A percentile compares a stretch with the other conserved stretches of the same genome.
Evolutionary conservation across 2,797 vertebrate genomes (phyloP).

Genomic region (Hyperoplus lanceolatus): DNA sequence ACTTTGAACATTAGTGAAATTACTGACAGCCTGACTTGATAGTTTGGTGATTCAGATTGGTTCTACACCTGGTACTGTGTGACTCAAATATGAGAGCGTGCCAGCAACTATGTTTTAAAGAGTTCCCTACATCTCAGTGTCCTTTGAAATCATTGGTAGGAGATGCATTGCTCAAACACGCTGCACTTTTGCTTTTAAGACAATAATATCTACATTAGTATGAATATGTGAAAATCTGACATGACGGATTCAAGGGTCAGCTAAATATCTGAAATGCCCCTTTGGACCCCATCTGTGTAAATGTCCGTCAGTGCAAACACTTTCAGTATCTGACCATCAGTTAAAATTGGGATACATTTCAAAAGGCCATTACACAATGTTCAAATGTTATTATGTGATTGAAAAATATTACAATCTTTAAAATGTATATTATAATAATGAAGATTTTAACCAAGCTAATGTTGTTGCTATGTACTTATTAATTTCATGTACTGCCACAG

Average conservation of each 20-base stretch:
- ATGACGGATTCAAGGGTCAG: neutral
- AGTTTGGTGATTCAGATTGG: neutral
- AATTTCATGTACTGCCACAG: constrained; percentile 9
- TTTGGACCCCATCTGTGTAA: constrained; percentile 68
- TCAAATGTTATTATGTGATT: constrained; percentile 19
- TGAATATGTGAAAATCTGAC: neutral
- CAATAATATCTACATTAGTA: no score
- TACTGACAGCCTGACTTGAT: neutral
- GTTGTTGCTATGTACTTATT: constrained; percentile 50
- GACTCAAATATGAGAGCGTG: neutral
- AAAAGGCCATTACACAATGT: constrained; percentile 60
- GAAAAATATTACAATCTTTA: neutral
- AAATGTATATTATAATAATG: neutral
- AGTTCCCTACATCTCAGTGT: neutral
- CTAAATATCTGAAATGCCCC: constrained; percentile 29
- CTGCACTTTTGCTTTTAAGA: neutral
- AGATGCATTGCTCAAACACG: neutral
- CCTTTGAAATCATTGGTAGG: neutral
- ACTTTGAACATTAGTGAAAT: neutral
- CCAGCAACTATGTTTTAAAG: neutral
- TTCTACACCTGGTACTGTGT: neutral
- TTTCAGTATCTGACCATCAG: constrained; percentile 42
- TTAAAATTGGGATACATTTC: constrained; percentile 48
- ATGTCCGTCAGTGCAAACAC: constrained; percentile 63
- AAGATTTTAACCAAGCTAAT: constrained; percentile 1